phyloP scores from a whole-genome alignment of 2,888 invertebrate species.

The Platycnemis pennipes region DNA sequence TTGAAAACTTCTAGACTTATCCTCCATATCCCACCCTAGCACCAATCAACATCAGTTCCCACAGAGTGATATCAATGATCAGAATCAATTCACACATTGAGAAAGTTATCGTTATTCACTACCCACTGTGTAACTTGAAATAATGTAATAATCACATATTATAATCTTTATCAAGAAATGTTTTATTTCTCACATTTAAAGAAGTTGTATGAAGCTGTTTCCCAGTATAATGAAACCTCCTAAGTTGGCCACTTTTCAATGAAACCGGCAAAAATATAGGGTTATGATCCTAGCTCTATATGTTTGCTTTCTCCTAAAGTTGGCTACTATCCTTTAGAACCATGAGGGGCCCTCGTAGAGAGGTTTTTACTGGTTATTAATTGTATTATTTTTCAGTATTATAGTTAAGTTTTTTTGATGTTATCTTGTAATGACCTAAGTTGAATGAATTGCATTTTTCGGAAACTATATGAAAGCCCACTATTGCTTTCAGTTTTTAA shows the following conservation, averaged over 20 bases:
- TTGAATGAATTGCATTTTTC: not conserved
- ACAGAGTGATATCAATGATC: not conserved
- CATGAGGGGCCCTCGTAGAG: too few species aligned
- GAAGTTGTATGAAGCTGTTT: not conserved
- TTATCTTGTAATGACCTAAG: not conserved
- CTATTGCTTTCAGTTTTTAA: not conserved
- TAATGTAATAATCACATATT: too few species aligned
- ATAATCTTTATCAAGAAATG: not conserved
- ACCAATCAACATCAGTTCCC: not conserved
- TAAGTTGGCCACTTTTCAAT: too few species aligned
- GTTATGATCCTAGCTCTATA: too few species aligned
- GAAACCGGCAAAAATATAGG: too few species aligned
- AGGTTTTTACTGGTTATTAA: too few species aligned
- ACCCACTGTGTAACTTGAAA: not conserved
- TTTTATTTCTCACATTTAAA: not conserved
- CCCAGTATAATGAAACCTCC: not conserved
- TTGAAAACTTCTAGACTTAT: not conserved
- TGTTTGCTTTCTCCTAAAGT: too few species aligned
- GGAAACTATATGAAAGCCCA: not conserved
- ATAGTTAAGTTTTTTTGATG: not conserved
- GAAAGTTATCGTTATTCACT: not conserved
- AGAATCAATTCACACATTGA: not conserved
- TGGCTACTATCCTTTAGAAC: too few species aligned
- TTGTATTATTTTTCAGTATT: not conserved
- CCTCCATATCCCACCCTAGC: not conserved